A percentile compares a stretch with the other conserved stretches of the same genome.
Evolutionary conservation across 92 coral and sea anemone species (phyloP).

Genomic region (Scolanthus callimorphus): DNA sequence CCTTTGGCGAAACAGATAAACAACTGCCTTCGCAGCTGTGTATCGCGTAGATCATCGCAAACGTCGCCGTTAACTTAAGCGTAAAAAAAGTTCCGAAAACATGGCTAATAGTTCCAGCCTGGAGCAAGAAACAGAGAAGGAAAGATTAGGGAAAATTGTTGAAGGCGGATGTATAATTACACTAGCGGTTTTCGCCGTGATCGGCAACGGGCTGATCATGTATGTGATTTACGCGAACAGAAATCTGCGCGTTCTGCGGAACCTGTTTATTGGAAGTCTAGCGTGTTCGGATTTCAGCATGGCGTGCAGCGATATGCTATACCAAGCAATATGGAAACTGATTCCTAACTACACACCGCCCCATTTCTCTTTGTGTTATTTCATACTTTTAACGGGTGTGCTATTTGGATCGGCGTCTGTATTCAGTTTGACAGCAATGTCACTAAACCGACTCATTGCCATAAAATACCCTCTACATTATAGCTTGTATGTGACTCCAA

Average conservation of each 20-base stretch:
- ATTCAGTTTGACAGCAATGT: constrained; percentile 70
- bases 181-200: constrained; percentile 40
- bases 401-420: constrained; percentile 66
- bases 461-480: constrained; percentile 67
- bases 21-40: too few species aligned
- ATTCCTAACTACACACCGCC: constrained; percentile 34
- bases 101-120: background rate
- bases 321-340: constrained; percentile 44
- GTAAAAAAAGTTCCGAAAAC: too few species aligned
- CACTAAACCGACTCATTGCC: constrained; percentile 56
- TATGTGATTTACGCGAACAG: constrained; percentile 48
- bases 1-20: too few species aligned
- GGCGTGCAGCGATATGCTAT: constrained; percentile 61
- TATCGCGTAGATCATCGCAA: too few species aligned
- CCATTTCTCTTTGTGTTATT: constrained; percentile 44
- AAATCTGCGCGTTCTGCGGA: constrained; percentile 47
- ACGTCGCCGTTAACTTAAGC: too few species aligned
- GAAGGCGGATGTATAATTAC: constrained; percentile 39
- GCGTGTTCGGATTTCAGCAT: constrained; percentile 55
- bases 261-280: constrained; percentile 64
- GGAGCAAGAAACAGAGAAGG: background rate
- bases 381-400: constrained; percentile 61
- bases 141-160: constrained; percentile 10
- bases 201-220: constrained; percentile 53
- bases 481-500: constrained; percentile 43